Base-by-base conservation (phyloP, 2,113 vertebrate species). In the Lagenorhynchus albirostris region DNA sequence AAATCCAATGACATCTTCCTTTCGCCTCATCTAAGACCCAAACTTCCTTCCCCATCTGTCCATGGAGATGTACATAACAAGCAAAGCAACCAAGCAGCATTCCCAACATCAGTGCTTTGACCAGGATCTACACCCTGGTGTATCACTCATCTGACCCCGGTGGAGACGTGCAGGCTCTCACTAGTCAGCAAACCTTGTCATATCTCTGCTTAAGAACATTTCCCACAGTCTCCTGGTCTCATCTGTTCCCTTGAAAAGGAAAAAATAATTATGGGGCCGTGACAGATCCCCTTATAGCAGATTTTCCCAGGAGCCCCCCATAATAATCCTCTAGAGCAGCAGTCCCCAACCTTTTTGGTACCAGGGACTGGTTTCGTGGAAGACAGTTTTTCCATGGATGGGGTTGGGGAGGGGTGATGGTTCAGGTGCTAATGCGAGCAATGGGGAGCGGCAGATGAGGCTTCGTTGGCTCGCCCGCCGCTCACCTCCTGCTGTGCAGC, bases 111-210 rank as follows among this genome's bases (percentile, higher is more conserved):
- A 0, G 29, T 15, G 26, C 25, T 53, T 3, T 26, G 31, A 38
- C 58, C 2, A 3, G 68, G 1, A 8, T 41, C 36, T 18, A 0
- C 1, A 5, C 10, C 10, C 74, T 50, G 29, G 17, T 3, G 1
- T 18, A 8, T 47, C 17, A 0, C 23, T 44, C 23, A 25, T 33
- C 12, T 12, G 25, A 13, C 36, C 74, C 25, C 9, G 11, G 1
- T 15, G 33, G 53, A 53, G 29, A 21, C 13, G 1, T 29, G 17
- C 11, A 44, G 67, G 76, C 50, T 38, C 6, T 23, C 1, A 0
- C 29, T 33, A 1, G 17, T 6, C 17, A 20, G 86, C 71, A 38
- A 58, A 50, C 9, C 55, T 44, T 44, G 65, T 53, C 21, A 6
- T 2, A 29, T 20, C 23, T 90, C 91, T 67, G 21, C 82, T 63